phyloP scores from a whole-genome alignment of 2,888 invertebrate genomes.

The Sepioteuthis lessoniana region DNA sequence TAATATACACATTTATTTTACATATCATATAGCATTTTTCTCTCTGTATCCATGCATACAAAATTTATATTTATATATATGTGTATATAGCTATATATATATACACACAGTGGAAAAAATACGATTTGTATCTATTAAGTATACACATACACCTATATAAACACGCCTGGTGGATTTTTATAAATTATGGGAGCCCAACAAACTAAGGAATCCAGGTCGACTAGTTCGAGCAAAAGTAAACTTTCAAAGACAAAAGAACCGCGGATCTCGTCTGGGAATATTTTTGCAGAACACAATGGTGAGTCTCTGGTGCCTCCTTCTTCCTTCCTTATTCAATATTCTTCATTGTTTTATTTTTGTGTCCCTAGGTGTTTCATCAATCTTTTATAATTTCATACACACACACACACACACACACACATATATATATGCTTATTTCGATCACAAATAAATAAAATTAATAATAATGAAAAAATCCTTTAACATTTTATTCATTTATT shows the following conservation, averaged over 20 bases:
- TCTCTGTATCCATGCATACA: constrained; percentile 25
- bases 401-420: no score
- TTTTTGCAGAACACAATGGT: constrained; percentile 59
- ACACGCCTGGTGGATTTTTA: constrained; percentile 37
- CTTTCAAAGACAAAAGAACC: constrained; percentile 57
- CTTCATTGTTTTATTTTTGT: background rate
- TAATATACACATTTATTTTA: background rate
- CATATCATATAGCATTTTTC: background rate
- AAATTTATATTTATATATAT: background rate
- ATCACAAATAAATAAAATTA: no score
- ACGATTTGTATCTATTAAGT: background rate
- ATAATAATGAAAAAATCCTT: no score
- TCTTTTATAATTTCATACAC: background rate
- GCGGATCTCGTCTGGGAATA: constrained; percentile 57
- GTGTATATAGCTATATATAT: constrained; percentile 24
- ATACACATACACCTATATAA: constrained; percentile 39
- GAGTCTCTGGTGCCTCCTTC: constrained; percentile 49
- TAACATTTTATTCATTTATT: no score
- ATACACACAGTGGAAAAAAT: background rate
- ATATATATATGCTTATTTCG: no score
- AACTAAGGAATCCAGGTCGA: constrained; percentile 55
- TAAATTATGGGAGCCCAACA: constrained; percentile 57
- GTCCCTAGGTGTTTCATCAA: background rate
- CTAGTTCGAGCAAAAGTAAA: constrained; percentile 56
- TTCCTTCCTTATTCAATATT: background rate